Base-by-base conservation (phyloP, 2,113 vertebrate genomes). In the Lates calcarifer region DNA sequence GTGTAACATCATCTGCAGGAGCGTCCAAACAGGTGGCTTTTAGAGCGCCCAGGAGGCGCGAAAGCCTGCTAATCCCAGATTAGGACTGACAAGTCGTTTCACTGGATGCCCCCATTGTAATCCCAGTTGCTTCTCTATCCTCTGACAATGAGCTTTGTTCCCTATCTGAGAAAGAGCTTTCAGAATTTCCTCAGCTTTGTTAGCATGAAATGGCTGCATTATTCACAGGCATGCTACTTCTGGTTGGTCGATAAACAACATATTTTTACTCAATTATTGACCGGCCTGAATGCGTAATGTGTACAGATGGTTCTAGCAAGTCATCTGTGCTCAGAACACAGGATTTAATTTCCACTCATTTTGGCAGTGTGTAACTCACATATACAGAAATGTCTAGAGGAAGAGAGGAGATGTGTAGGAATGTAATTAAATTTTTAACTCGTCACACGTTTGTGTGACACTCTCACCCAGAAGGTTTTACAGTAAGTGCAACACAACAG, bases 21-120 rank as follows among this genome's bases (percentile, higher is more conserved):
- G 72, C 14, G 13, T 86, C 86, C 87, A 88, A 92, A 93, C 92
- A 93, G 90, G 93, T 94, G 93, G 92, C 89, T 91, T 86, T 92
- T 78, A 90, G 63, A 80, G 81, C 64, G 7, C 91, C 89, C 90
- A 31, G 77, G 89, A 93, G 89, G 77, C 49, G 63, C 29, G 14
- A 89, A 89, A 83, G 68, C 72, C 87, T 55, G 43, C 63, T 93
- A 92, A 94, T 92, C 91, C 90, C 82, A 93, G 92, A 94, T 94
- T 93, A 93, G 64, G 79, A 86, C 66, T 90, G 92, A 93, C 92
- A 93, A 80, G 62, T 85, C 64, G 55, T 86, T 88, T 92, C 86
- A 84, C 87, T 88, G 79, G 84, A 85, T 83, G 75, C 69, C 64
- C 51, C 77, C 55, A 58, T 90, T 90, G 85, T 93, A 91, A 92